These are phyloP conservation scores for Drosophila kuntzei DNA, from an alignment of 2,888 invertebrate species.

Conservation along the genomic window DNA sequence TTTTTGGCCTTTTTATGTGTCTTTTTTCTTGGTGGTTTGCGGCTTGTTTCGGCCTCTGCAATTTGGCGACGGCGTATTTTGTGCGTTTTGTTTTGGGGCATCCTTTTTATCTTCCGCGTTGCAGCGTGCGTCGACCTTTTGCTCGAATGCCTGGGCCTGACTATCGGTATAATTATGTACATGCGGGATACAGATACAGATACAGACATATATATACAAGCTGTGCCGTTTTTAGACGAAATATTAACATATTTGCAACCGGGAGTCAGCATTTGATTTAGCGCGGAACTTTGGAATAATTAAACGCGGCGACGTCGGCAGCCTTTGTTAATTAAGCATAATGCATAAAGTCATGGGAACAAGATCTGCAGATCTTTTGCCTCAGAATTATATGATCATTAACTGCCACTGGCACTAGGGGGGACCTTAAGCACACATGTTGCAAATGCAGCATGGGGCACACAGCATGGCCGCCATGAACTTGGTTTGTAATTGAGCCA, in stretches of 20 bases:
- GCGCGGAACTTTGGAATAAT: slow-evolving; percentile 58
- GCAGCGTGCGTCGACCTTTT: slow-evolving; percentile 67
- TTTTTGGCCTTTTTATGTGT: slow-evolving; percentile 19
- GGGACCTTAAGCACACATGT: slow-evolving; percentile 60
- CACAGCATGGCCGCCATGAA: slow-evolving; percentile 65
- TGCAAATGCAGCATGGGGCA: slow-evolving; percentile 68
- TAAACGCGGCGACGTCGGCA: slow-evolving; percentile 70
- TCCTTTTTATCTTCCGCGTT: slow-evolving; percentile 82
- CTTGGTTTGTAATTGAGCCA: slow-evolving; percentile 69
- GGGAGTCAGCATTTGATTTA: slow-evolving; percentile 67
- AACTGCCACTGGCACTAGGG: slow-evolving; percentile 46
- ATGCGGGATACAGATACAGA: slow-evolving; percentile 11
- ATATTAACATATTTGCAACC: slow-evolving; percentile 70
- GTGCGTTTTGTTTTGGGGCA: slow-evolving; percentile 63
- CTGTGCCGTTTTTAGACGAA: slow-evolving; percentile 37
- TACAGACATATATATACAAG: slow-evolving; percentile 6
- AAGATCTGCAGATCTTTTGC: slow-evolving; percentile 47
- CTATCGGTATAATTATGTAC: slow-evolving; percentile 67
- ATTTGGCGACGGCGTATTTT: slow-evolving; percentile 70
- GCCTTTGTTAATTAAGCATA: slow-evolving; percentile 78
- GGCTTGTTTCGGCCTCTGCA: slow-evolving; percentile 58
- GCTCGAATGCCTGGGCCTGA: slow-evolving; percentile 14
- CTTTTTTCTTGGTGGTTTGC: slow-evolving; percentile 24
- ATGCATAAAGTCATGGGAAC: slow-evolving; percentile 74
- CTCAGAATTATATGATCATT: slow-evolving; percentile 44